A percentile compares a stretch with the other conserved stretches of the same genome.
phyloP scores from a whole-genome alignment of 2,888 invertebrate genomes.

The Agrypnus murinus region DNA sequence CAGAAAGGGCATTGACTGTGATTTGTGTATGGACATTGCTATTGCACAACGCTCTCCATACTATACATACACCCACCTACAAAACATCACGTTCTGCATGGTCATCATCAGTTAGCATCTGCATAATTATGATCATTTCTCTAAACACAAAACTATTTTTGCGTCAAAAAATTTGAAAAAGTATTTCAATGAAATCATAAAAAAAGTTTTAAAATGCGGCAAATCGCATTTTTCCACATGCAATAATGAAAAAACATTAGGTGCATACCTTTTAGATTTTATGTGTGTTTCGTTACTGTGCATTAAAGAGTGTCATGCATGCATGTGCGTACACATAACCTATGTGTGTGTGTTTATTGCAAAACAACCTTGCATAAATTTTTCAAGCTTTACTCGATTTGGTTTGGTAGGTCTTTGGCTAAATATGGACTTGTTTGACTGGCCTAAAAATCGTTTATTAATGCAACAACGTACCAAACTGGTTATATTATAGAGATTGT shows the following conservation, averaged over 20 bases:
- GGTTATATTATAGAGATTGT: background rate
- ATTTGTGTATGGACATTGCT: background rate
- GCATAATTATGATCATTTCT: too few relatives aligned
- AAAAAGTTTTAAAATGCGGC: too few relatives aligned
- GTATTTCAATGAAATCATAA: too few relatives aligned
- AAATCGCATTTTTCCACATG: too few relatives aligned
- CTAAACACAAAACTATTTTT: too few relatives aligned
- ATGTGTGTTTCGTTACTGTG: background rate
- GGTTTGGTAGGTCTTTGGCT: conserved; percentile 16
- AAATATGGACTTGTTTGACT: conserved; percentile 29
- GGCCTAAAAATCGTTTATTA: conserved; percentile 17
- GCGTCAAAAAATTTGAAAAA: too few relatives aligned
- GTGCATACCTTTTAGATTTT: conserved; percentile 1
- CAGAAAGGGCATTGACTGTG: conserved; percentile 20
- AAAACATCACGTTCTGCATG: conserved; percentile 11
- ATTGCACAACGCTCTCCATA: conserved; percentile 4
- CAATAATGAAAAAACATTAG: background rate
- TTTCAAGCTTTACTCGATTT: background rate
- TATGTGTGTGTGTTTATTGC: too few relatives aligned
- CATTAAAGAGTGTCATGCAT: too few relatives aligned
- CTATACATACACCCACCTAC: conserved; percentile 6
- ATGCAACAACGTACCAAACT: conserved; percentile 1
- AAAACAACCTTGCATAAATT: too few relatives aligned
- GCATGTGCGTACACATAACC: too few relatives aligned
- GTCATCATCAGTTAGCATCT: conserved; percentile 10